Conservation (phyloP, 2,797 vertebrate genomes). For the Clarias platycephalus region DNA sequence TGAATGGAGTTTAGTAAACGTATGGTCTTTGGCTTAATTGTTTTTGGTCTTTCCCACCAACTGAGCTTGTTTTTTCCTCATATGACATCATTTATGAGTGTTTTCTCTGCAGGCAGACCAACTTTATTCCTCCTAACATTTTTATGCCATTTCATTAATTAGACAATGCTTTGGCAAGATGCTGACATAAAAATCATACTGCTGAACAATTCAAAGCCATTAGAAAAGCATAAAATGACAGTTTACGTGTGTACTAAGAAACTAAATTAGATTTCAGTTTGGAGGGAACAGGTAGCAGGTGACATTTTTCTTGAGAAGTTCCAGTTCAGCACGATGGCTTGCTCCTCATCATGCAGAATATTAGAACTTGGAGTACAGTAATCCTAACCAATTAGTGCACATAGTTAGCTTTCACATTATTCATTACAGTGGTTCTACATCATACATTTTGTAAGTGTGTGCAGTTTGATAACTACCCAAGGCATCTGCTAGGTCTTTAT, state of each 20-base stretch:
- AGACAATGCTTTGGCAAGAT: conserved; percentile 6
- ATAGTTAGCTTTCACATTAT: not conserved
- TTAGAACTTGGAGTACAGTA: not conserved
- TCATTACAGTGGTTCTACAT: conserved; percentile 2
- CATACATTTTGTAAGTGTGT: conserved; percentile 49
- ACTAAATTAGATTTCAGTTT: not conserved
- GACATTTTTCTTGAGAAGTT: not conserved
- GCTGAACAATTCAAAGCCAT: not conserved
- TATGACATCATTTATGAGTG: not conserved
- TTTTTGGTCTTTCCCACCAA: conserved; percentile 11
- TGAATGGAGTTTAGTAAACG: conserved; percentile 1
- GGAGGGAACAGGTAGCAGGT: not conserved
- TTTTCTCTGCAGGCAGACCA: not conserved
- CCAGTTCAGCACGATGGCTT: not conserved
- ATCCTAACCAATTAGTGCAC: not conserved
- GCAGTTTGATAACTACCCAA: not conserved
- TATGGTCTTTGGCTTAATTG: conserved; percentile 20
- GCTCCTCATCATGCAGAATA: not conserved
- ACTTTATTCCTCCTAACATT: not conserved
- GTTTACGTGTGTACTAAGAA: not conserved
- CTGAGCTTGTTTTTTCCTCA: not conserved
- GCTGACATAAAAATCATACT: not conserved
- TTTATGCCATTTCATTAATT: not conserved
- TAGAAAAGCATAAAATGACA: not conserved
- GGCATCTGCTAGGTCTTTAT: not conserved